Evolutionary conservation across 2,888 invertebrate species (phyloP).

Genomic region (Diarsia brunnea): DNA sequence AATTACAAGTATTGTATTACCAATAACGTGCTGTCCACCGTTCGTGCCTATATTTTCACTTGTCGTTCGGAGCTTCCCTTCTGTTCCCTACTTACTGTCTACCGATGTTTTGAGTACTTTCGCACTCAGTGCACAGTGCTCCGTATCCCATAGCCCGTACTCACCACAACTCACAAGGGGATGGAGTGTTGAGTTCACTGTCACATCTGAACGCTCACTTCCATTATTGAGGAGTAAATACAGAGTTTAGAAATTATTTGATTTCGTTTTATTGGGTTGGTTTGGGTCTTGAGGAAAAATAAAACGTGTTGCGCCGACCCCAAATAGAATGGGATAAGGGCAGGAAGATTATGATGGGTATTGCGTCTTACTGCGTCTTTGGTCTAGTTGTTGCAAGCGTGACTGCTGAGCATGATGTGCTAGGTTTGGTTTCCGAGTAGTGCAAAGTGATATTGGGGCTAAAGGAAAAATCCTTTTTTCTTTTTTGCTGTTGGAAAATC

Average conservation of each 20-base stretch:
- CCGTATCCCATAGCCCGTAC: slow-evolving; percentile 13
- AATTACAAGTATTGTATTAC: background rate
- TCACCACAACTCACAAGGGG: slow-evolving; percentile 35
- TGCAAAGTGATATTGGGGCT: too few species aligned
- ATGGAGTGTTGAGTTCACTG: slow-evolving; percentile 36
- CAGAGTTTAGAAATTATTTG: slow-evolving; percentile 17
- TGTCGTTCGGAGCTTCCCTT: background rate
- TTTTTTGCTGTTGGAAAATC: too few species aligned
- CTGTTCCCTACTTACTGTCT: slow-evolving; percentile 3
- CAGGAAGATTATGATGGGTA: too few species aligned
- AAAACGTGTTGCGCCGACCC: too few species aligned
- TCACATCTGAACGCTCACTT: slow-evolving; percentile 45
- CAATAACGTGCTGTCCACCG: background rate
- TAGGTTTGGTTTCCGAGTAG: too few species aligned
- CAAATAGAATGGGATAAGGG: too few species aligned
- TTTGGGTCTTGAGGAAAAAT: too few species aligned
- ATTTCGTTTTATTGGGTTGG: slow-evolving; percentile 6
- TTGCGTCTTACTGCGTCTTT: too few species aligned
- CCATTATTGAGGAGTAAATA: slow-evolving; percentile 21
- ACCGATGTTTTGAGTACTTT: slow-evolving; percentile 39
- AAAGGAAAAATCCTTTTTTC: too few species aligned
- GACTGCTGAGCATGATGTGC: too few species aligned
- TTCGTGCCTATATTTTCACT: background rate
- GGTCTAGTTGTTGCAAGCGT: too few species aligned
- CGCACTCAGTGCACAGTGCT: slow-evolving; percentile 31